Conservation (phyloP, 2,888 invertebrate genomes). For the Molorchus minor region DNA sequence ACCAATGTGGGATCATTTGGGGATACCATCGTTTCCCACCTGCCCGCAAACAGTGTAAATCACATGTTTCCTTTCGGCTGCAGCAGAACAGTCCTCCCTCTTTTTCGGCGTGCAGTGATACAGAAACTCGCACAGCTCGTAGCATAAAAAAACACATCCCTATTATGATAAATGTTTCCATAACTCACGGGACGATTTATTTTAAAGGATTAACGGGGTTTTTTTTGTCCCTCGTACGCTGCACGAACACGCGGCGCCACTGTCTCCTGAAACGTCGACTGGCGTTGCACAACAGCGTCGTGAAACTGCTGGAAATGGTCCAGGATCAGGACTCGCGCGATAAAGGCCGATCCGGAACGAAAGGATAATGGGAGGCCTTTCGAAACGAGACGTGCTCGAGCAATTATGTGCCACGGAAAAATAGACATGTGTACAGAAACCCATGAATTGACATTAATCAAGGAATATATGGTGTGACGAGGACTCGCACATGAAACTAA, state of each 20-base stretch:
- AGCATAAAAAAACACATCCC: constrained; percentile 74
- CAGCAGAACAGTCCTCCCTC: constrained; percentile 46
- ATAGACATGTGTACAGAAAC: constrained; percentile 1
- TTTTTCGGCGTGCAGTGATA: constrained; percentile 63
- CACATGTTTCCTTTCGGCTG: constrained; percentile 49
- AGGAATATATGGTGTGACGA: too few relatives aligned
- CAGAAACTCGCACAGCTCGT: constrained; percentile 73
- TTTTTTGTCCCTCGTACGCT: constrained; percentile 6
- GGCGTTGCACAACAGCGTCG: constrained; percentile 39
- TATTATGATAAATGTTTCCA: constrained; percentile 75
- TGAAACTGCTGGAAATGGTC: constrained; percentile 47
- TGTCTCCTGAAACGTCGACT: constrained; percentile 29
- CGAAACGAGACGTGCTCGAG: constrained; percentile 10
- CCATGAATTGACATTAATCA: too few relatives aligned
- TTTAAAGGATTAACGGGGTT: not conserved
- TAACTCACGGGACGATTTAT: constrained; percentile 47
- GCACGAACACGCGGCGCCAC: constrained; percentile 12
- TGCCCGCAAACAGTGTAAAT: constrained; percentile 57
- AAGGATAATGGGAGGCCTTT: constrained; percentile 35
- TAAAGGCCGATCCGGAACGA: constrained; percentile 40
- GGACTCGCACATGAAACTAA: too few relatives aligned
- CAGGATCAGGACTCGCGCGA: constrained; percentile 51
- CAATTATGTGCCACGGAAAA: constrained; percentile 25
- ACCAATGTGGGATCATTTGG: constrained; percentile 17
- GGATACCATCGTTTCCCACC: constrained; percentile 24